Evolutionary conservation across 2,113 vertebrate genomes (phyloP).

Genomic region (Rhabdomys dilectus): DNA sequence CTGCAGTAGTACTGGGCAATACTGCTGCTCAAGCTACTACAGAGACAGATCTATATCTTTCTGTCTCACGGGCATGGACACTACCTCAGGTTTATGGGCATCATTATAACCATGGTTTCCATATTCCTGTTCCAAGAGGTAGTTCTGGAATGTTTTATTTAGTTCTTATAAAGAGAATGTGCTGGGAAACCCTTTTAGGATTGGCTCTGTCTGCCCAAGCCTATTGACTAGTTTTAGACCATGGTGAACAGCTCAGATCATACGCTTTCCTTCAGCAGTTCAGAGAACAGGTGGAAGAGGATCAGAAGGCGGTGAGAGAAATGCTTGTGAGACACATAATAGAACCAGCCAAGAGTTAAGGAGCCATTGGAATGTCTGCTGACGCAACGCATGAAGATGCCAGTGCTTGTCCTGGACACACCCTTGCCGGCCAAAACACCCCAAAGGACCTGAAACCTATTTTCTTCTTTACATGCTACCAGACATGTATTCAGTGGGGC

Average conservation of each 20-base stretch:
- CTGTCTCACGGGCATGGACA: background rate
- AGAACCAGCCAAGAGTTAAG: slow-evolving; percentile 81
- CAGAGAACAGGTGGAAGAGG: background rate
- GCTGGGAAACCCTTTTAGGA: background rate
- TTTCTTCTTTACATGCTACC: slow-evolving; percentile 88
- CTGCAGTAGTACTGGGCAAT: background rate
- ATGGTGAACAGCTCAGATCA: background rate
- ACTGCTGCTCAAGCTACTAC: background rate
- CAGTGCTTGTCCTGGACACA: slow-evolving; percentile 94
- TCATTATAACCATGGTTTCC: background rate
- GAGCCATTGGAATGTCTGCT: slow-evolving; percentile 94
- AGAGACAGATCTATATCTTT: background rate
- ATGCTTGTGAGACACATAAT: background rate
- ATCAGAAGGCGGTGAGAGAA: background rate
- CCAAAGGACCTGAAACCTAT: slow-evolving; percentile 91
- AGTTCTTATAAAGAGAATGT: background rate
- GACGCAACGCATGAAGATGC: slow-evolving; percentile 94
- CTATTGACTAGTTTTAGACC: background rate
- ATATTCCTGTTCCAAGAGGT: background rate
- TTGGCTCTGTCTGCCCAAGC: background rate
- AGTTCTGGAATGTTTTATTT: background rate
- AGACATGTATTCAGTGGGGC: slow-evolving; percentile 92
- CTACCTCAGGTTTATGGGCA: background rate
- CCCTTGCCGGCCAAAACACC: slow-evolving; percentile 90
- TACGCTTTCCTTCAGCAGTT: background rate